A percentile compares a stretch with the other conserved stretches of the same genome.
These are phyloP conservation scores for Trichacis sp. DNA, from an alignment of 2,888 invertebrate species.

Conservation along the genomic window DNA sequence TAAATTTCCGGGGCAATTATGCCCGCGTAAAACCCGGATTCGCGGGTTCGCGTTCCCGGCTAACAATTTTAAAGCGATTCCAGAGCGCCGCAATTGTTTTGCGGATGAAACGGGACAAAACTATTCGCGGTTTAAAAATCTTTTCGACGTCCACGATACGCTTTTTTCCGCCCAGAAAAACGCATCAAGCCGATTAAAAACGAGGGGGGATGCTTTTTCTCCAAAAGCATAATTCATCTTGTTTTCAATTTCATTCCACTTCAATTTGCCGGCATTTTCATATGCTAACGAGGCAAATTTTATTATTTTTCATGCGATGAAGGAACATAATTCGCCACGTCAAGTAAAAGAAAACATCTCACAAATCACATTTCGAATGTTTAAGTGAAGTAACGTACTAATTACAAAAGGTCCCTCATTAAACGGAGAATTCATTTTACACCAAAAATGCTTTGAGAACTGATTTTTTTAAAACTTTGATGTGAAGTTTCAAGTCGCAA, in stretches of 20 bases:
- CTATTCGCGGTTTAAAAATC: constrained; percentile 22
- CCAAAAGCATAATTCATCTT: neutral
- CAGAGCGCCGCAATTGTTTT: constrained; percentile 24
- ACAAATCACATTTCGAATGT: constrained; percentile 7
- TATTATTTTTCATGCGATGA: constrained; percentile 18
- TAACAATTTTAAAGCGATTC: constrained; percentile 25
- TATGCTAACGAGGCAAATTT: constrained; percentile 17
- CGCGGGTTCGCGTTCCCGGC: constrained; percentile 23
- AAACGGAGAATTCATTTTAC: too few relatives aligned
- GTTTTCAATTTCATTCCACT: neutral
- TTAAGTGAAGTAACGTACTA: too few relatives aligned
- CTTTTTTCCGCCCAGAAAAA: too few relatives aligned
- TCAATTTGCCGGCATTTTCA: constrained; percentile 23
- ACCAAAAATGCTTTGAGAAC: too few relatives aligned
- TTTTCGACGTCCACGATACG: too few relatives aligned
- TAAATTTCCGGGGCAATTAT: constrained; percentile 34
- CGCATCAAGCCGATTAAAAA: too few relatives aligned
- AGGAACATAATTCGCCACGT: constrained; percentile 14
- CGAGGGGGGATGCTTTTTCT: neutral
- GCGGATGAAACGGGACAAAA: constrained; percentile 15
- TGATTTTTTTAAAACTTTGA: too few relatives aligned
- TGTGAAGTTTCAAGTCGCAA: too few relatives aligned
- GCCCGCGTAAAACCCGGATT: constrained; percentile 24
- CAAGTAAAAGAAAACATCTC: neutral
- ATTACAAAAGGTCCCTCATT: too few relatives aligned